Evolutionary conservation across 2,888 invertebrate species (phyloP), one percentile per base, ranked within the genome.

Genomic region (Microplitis deprimator): DNA sequence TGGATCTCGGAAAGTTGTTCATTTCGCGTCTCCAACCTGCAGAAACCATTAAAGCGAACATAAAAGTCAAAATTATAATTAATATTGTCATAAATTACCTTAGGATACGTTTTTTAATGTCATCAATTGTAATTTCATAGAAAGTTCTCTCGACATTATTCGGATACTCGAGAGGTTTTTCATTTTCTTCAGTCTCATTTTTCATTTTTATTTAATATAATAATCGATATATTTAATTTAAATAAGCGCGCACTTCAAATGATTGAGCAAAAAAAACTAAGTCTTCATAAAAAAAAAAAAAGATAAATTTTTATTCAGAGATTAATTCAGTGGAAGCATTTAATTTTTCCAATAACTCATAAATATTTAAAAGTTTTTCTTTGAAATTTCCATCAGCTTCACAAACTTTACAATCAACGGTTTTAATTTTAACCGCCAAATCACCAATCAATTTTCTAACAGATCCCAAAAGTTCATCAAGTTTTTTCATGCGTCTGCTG

Each of bases 401-500:
- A 50, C 67, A n/a, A 5, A 65, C 61, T 38, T 73, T 59, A 2
- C 50, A 16, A 59, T 73, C 73, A 7, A 39, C 10, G 10, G 59
- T 8, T 7, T 72, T 41, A 13, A n/a, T 64, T 64, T 40, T 59
- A 13, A 29, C 65, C 6, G 69, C 10, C 60, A 41, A 85, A 84
- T 87, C 80, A 29, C 83, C 77, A 8, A 90, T 81, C 62, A 85
- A 84, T 17, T 78, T 75, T 71, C 84, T 87, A 5, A 94, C 93
- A 85, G 93, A 92, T 82, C 91, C 91, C 29, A 95, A 88, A 77
- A 94, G 91, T 61, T 90, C 90, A 8, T 91, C 92, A 5, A 95
- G 86, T 65, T 91, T 92, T 17, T 91, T 90, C 59, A 91, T 90
- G 85, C 94, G 93, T 78, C 91, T 91, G 40, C 91, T 90, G 79